Evolutionary conservation across 2,888 invertebrate genomes (phyloP).

Genomic region (Timema cristinae): DNA sequence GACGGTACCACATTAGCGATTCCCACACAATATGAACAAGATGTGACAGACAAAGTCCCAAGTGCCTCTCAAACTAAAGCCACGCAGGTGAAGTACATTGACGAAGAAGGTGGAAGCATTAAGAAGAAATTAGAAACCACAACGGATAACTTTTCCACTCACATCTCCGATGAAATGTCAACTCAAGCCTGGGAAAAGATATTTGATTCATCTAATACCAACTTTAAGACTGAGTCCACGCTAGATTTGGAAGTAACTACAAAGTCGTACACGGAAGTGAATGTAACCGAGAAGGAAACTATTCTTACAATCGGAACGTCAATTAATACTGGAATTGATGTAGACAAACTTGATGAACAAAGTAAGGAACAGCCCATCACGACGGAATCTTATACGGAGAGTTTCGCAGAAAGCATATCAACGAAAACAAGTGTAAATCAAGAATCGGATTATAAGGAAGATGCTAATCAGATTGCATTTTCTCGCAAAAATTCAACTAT

Average conservation of each 20-base stretch:
- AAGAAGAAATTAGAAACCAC: background rate
- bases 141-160: background rate
- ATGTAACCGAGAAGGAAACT: constrained; percentile 7
- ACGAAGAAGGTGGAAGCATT: background rate
- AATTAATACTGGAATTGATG: background rate
- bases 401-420: background rate
- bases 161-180: background rate
- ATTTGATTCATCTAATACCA: constrained; percentile 3
- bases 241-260: background rate
- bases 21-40: background rate
- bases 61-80: constrained; percentile 4
- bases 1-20: constrained; percentile 16
- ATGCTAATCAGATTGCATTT: no score
- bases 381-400: background rate
- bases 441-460: background rate
- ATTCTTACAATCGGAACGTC: background rate
- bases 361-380: background rate
- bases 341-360: background rate
- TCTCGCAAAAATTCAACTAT: background rate
- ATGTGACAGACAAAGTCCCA: constrained; percentile 3
- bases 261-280: background rate
- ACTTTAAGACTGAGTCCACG: background rate
- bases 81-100: constrained; percentile 6
- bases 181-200: constrained; percentile 8
- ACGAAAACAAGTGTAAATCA: background rate